Base-by-base conservation (phyloP, 30 jellyfish, hydroid and myxozoan genomes). In the Cassiopea andromeda region DNA sequence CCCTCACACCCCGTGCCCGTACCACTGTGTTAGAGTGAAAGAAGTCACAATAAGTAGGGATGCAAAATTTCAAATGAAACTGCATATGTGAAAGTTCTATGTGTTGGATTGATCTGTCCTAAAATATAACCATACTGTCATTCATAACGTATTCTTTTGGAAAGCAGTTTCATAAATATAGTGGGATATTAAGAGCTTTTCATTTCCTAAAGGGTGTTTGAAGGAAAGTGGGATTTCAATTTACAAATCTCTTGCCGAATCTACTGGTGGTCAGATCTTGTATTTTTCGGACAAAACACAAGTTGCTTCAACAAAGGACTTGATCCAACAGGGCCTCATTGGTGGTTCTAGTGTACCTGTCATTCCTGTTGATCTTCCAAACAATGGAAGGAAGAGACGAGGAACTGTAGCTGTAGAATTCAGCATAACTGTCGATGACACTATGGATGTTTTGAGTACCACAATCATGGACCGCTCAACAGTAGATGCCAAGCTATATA, bases 311-410 rank as follows among this genome's bases (percentile, higher is more conserved):
- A 77, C 75, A 81, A 69, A 70, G 16, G 68, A 71, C 19, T 87
- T 66, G 44, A 70, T 87, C 8, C 80, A 80, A 61, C 68, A 68
- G 12, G 84, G 79, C 27, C 90, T 87, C 2, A 77, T 87, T 43
- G 94, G 94, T 44, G 94, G 94, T 27, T 58, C 80, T 54, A 68
- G 38, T 48, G 68, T 87, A 4, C 94, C 94, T 3, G 94, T 80
- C 50, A 71, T 77, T 9, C 85, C 57, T 17, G 27, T 3, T 7
- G 57, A 10, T 54, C 12, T 54, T 3, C 7, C 12, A 54, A 70
- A 27, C 10, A n/a, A 6, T 1, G 67, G 59, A 13, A 60, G 91
- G 77, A 19, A 5, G 43, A 44, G 78, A 47, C 66, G 94, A 60
- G 38, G 87, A 50, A 58, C n/a, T 16, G 82, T 74, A 43, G 73